Conservation (phyloP, 2,113 vertebrate species). For the Egretta garzetta region DNA sequence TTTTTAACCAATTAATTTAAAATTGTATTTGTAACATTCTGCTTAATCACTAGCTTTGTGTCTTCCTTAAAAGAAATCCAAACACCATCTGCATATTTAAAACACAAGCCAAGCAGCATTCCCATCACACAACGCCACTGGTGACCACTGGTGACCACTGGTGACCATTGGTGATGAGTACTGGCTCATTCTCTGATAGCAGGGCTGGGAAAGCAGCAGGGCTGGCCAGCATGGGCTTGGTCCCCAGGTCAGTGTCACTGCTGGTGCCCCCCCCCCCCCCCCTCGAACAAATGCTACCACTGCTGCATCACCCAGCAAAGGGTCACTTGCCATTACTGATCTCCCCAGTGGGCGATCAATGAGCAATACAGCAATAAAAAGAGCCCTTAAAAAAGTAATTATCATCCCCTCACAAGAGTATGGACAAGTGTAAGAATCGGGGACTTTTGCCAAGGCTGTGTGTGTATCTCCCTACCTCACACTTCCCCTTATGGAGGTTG, state of each 20-base stretch:
- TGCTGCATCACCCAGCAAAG: not conserved
- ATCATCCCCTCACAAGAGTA: not conserved
- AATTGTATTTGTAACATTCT: not conserved
- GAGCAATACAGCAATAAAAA: not conserved
- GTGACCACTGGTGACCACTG: not conserved
- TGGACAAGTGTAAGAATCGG: not conserved
- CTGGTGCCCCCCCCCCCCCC: not conserved
- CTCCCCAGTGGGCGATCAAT: accelerated
- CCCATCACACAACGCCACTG: too few species aligned
- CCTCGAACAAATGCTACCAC: accelerated
- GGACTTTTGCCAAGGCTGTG: not conserved
- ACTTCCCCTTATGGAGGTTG: not conserved
- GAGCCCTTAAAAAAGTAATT: not conserved
- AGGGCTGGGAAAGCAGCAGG: not conserved
- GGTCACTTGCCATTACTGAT: too few species aligned
- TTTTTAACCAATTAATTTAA: not conserved
- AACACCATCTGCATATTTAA: not conserved
- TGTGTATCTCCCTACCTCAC: not conserved
- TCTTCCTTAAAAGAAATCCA: not conserved
- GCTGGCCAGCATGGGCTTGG: not conserved
- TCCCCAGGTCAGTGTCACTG: not conserved
- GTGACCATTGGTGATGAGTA: not conserved
- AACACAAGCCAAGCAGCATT: not conserved
- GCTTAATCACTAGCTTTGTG: not conserved
- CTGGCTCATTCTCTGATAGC: not conserved